Conservation (phyloP, 2,797 vertebrate species). For the Uromys caudimaculatus region DNA sequence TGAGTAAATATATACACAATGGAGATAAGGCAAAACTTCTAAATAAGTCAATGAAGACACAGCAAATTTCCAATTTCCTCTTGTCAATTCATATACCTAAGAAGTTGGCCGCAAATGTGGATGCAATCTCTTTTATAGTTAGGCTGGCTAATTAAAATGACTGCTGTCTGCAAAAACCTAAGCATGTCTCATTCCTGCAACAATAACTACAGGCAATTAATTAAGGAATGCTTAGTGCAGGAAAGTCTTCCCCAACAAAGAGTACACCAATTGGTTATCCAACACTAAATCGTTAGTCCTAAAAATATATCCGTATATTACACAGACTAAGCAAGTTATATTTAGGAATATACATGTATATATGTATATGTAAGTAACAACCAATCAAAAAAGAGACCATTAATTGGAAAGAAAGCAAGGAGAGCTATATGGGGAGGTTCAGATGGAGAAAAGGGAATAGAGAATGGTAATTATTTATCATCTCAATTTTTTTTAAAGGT, state of each 20-base stretch:
- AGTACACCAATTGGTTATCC: not conserved
- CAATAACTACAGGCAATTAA: not conserved
- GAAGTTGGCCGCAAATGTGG: not conserved
- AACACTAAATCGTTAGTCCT: not conserved
- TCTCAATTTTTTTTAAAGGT: too few species aligned
- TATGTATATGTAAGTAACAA: not conserved
- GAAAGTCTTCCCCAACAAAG: not conserved
- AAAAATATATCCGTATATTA: not conserved
- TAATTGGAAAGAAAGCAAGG: not conserved
- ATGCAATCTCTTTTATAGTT: not conserved
- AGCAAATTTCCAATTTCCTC: not conserved
- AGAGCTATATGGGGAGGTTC: not conserved
- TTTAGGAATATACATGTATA: not conserved
- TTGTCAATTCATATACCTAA: constrained; percentile 8
- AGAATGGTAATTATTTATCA: not conserved
- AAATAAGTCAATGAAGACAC: not conserved
- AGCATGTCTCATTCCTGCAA: not conserved
- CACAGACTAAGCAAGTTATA: not conserved
- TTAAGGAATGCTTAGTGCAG: not conserved
- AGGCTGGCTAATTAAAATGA: not conserved
- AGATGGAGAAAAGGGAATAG: not conserved
- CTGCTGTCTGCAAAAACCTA: not conserved
- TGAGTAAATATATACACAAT: not conserved
- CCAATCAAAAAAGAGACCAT: not conserved
- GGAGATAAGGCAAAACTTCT: not conserved